Evolutionary conservation across 1,140 invertebrate species (phyloP), one percentile per base, ranked within the genome.

Genomic region (Apocrypta bakeri): DNA sequence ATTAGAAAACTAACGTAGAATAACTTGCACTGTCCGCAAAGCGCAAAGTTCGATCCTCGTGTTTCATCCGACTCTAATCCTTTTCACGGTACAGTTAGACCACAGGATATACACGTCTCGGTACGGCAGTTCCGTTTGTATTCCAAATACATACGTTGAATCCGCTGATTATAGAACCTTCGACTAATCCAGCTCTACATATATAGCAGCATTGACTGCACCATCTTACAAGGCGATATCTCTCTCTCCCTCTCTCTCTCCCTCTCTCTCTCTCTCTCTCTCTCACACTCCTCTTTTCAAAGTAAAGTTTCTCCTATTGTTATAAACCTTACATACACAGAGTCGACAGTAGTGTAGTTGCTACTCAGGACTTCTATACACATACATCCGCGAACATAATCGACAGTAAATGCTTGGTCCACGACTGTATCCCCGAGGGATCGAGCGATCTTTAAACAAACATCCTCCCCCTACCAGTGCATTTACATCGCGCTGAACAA

Each of bases 381-480:
- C n/a, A n/a, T n/a, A n/a, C n/a, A n/a, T n/a, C n/a, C 21, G 48
- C 12, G 11, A 40, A 78, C 61, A 42, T 78, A 78, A 78, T 78
- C 63, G 61, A 25, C n/a, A n/a, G 75, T 68, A 78, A 78, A 78
- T 40, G 63, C 6, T 42, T 14, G 75, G 63, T 12, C 48, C 1
- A 56, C 21, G 21, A 37, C 48, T 56, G 21, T 17, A 12, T 1
- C 11, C 64, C 7, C 64, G 29, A 68, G 64, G 64, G 64, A 27
- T 68, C 37, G 40, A 69, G 21, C 31, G 40, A 69, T 79, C 77
- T 37, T 79, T 79, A 69, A 69, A 79, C 63, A 69, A 79, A 79
- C 48, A 77, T 77, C 12, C 61, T n/a, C 12, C 21, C 9, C 11
- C 25, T 31, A 21, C 33, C 33, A 37, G 9, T 56, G 73, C 25